Evolutionary conservation across 1,140 invertebrate species (phyloP).

Genomic region (Caenorhabditis latens): DNA sequence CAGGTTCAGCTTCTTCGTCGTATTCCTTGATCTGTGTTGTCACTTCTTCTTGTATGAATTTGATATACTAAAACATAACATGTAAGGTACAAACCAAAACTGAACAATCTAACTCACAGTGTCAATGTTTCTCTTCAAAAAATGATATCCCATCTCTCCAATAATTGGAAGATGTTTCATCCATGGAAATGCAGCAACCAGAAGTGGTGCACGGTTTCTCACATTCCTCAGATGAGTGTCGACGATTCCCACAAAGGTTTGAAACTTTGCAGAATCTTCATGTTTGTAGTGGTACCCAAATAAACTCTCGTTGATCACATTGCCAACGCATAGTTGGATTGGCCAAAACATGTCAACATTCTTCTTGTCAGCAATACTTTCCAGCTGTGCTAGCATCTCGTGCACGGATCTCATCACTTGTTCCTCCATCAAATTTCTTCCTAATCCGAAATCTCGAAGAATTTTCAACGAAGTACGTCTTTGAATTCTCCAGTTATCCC

Average conservation of each 20-base stretch:
- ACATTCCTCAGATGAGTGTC: neutral
- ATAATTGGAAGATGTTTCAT: constrained; percentile 51
- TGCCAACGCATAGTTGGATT: constrained; percentile 34
- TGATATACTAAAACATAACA: constrained; percentile 31
- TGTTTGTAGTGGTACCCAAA: constrained; percentile 49
- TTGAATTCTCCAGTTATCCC: constrained; percentile 59
- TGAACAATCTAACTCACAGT: neutral
- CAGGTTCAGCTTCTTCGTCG: constrained; percentile 24
- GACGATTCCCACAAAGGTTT: neutral
- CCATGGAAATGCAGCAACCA: constrained; percentile 29
- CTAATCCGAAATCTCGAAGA: constrained; percentile 52
- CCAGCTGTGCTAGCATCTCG: constrained; percentile 23
- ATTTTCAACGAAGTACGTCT: constrained; percentile 50
- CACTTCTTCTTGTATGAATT: constrained; percentile 45
- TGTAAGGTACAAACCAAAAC: neutral
- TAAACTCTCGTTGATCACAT: constrained; percentile 44
- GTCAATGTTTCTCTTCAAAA: neutral
- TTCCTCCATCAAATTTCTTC: constrained; percentile 57
- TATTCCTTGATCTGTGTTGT: neutral
- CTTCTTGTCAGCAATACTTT: constrained; percentile 7
- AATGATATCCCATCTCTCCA: constrained; percentile 22
- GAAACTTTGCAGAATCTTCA: neutral
- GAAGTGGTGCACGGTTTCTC: neutral
- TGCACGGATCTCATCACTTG: constrained; percentile 37
- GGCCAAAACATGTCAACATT: constrained; percentile 42